Base-by-base conservation (phyloP, 2,113 vertebrate species). In the Pristiophorus japonicus region DNA sequence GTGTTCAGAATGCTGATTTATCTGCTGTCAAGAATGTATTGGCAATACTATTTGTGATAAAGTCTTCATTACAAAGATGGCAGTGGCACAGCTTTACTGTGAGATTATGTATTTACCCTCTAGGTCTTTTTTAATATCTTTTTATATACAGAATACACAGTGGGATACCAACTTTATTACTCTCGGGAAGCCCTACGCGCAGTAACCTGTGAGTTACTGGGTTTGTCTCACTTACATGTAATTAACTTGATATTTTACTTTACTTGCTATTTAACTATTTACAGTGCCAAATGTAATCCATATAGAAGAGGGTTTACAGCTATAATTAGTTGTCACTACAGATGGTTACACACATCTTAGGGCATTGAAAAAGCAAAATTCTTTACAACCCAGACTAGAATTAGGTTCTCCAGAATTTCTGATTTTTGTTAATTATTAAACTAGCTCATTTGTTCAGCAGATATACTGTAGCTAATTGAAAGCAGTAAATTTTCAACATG, bases 211-310 rank as follows among this genome's bases (percentile, higher is more conserved):
- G 12, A 45, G 42, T 94, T 94, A 51, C 24, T 38, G 38, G 27
- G 42, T 94, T 94, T 70, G 34, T 94, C 66, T 42, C 66, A 42
- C 16, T 42, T 81, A 0, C 45, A 94, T 47, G 93, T 70, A 47
- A 94, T 94, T 94, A 94, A 94, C 38, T 27, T 94, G 22, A 70
- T 70, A 66, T 93, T 93, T 66, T 93, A 93, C 62, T 91, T 59
- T 91, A 42, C 75, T 12, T 47, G 51, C 8, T 90, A 90, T 55
- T 90, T 92, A 92, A 92, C 5, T n/a, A 92, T 65, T 38, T 65
- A 42, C 34, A 66, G 10, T 67, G 27, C 20, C 12, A 27, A 30
- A 94, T 67, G 0, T 59, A 62, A 81, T 94, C 63, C 66, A 70
- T 94, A 18, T 45, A 47, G 38, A 34, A 45, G 27, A 94, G 24